Percentiles rank a stretch among this genome's conserved stretches.
Conservation (phyloP, 2,797 vertebrate genomes). For the Darevskia mixta region DNA sequence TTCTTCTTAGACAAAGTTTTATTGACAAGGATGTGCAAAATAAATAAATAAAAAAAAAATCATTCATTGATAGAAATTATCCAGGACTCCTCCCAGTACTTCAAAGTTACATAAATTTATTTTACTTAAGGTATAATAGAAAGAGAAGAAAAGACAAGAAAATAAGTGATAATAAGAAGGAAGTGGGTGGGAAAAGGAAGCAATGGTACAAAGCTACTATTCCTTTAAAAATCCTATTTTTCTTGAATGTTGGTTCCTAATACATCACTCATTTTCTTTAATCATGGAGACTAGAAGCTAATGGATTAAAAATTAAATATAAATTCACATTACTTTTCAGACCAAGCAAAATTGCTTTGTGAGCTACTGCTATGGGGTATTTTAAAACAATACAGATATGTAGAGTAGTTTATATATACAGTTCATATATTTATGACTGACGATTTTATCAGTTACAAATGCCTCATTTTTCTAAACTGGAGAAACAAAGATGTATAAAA, state of each 20-base stretch:
- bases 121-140: background rate
- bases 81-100: background rate
- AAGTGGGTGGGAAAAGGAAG: background rate
- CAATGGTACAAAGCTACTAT: background rate
- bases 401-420: background rate
- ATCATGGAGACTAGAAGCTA: background rate
- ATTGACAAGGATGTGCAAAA: background rate
- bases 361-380: background rate
- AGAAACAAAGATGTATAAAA: background rate
- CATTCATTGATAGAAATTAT: background rate
- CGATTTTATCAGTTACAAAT: background rate
- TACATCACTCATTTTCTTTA: background rate
- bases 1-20: background rate
- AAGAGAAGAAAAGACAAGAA: background rate
- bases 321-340: background rate
- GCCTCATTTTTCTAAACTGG: background rate
- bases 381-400: background rate
- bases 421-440: background rate
- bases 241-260: background rate
- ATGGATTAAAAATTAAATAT: background rate
- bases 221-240: background rate
- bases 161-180: background rate
- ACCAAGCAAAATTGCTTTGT: background rate
- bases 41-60: too few relatives aligned
- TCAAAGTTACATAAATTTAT: background rate